These are phyloP conservation scores for Malthinus seriepunctatus DNA, from an alignment of 2,888 invertebrate species.

Conservation along the genomic window DNA sequence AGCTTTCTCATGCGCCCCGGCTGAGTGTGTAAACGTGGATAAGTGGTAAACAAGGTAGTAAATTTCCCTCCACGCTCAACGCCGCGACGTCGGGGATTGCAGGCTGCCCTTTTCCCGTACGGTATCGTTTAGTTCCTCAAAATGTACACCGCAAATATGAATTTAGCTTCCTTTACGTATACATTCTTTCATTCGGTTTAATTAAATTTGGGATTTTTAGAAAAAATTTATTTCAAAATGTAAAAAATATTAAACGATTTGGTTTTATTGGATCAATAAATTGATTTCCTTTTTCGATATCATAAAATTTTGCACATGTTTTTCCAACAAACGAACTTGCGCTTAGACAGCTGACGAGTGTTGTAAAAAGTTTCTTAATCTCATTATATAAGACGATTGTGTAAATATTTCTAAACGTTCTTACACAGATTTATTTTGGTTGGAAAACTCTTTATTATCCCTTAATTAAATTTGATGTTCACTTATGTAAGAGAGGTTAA, in stretches of 20 bases:
- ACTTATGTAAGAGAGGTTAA: neutral
- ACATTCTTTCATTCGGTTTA: slow-evolving; percentile 16
- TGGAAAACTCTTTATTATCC: slow-evolving; percentile 2
- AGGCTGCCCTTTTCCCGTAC: slow-evolving; percentile 34
- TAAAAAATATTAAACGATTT: no score
- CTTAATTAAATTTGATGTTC: no score
- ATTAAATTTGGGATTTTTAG: slow-evolving; percentile 11
- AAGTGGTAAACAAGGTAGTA: slow-evolving; percentile 58
- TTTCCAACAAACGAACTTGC: slow-evolving; percentile 7
- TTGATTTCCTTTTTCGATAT: slow-evolving; percentile 8
- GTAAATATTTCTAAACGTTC: slow-evolving; percentile 12
- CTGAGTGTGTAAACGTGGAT: slow-evolving; percentile 56
- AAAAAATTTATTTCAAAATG: no score
- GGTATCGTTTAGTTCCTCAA: slow-evolving; percentile 30
- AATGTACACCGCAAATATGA: slow-evolving; percentile 27
- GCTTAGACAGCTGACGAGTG: slow-evolving; percentile 18
- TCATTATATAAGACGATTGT: slow-evolving; percentile 14
- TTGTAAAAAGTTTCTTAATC: slow-evolving; percentile 17
- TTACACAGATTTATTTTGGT: slow-evolving; percentile 11
- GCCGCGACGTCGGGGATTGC: slow-evolving; percentile 41
- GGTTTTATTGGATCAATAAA: slow-evolving; percentile 12
- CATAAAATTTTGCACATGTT: slow-evolving; percentile 14
- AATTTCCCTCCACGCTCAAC: slow-evolving; percentile 50
- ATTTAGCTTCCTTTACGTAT: slow-evolving; percentile 11
- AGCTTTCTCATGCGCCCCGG: slow-evolving; percentile 47